Percentiles rank a stretch among this genome's conserved stretches.
These are phyloP conservation scores for Verasper variegatus DNA, from an alignment of 2,113 vertebrate genomes.

Conservation along the genomic window DNA sequence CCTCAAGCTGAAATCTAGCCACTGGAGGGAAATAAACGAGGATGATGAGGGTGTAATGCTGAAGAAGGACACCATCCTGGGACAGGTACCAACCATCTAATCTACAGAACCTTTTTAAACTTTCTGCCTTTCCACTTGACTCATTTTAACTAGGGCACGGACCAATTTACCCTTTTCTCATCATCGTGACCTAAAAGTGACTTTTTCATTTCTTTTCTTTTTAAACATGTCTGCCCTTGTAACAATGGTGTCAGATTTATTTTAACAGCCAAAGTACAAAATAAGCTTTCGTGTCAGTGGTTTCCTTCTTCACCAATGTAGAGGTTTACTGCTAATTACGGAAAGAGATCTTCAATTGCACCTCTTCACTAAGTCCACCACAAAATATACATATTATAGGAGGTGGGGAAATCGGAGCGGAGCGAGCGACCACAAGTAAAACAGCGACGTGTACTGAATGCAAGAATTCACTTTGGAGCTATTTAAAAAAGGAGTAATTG, in stretches of 20 bases:
- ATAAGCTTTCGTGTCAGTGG: not conserved
- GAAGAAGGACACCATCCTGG: not conserved
- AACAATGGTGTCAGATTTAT: not conserved
- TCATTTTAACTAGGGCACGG: slow-evolving; percentile 42
- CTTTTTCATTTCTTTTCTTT: not conserved
- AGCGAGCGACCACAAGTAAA: no score
- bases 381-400: no score
- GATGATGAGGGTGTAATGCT: slow-evolving; percentile 11
- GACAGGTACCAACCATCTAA: slow-evolving; percentile 18
- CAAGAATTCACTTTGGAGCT: no score
- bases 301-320: not conserved
- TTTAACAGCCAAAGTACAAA: slow-evolving; percentile 3
- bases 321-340: not conserved
- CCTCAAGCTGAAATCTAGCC: not conserved
- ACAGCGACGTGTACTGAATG: no score
- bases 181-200: slow-evolving; percentile 5
- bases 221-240: not conserved
- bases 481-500: no score
- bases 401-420: no score
- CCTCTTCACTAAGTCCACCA: no score
- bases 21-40: not conserved
- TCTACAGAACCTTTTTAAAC: slow-evolving; percentile 1
- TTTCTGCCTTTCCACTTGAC: slow-evolving; percentile 11
- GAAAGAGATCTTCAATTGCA: not conserved
- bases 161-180: slow-evolving; percentile 24